Conservation (phyloP, 2,888 invertebrate genomes). For the Iselma pallidipennis region DNA sequence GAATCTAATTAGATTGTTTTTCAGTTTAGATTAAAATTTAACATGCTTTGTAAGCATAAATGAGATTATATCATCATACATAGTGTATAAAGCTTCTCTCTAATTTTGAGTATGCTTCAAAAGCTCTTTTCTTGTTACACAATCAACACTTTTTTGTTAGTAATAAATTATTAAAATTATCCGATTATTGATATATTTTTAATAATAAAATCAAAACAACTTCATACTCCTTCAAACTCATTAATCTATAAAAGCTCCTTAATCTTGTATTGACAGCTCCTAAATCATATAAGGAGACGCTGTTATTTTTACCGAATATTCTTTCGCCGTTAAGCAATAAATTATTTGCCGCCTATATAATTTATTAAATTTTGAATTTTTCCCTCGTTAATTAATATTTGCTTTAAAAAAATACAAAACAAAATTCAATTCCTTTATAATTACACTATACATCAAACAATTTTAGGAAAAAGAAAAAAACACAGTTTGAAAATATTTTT, state of each 20-base stretch:
- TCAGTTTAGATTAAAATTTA: conserved; percentile 17
- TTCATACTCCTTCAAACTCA: conserved; percentile 7
- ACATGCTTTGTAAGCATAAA: conserved; percentile 13
- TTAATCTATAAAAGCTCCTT: conserved; percentile 13
- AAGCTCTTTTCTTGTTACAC: neutral
- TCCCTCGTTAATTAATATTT: neutral
- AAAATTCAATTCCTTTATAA: too few species aligned
- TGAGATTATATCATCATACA: conserved; percentile 18
- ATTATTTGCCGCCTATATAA: neutral
- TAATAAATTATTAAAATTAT: too few species aligned
- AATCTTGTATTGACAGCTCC: conserved; percentile 16
- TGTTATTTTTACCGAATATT: conserved; percentile 19
- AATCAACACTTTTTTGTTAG: too few species aligned
- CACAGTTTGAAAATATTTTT: neutral
- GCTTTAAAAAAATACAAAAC: neutral
- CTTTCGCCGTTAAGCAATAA: neutral
- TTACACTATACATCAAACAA: too few species aligned
- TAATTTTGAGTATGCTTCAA: conserved; percentile 1
- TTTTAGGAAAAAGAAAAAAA: too few species aligned
- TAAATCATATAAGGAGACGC: conserved; percentile 5
- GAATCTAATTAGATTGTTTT: conserved; percentile 16
- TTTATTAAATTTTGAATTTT: neutral
- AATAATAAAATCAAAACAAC: conserved; percentile 8
- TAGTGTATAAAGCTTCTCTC: conserved; percentile 11
- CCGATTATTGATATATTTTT: neutral